These are phyloP conservation scores for Heliconius erato DNA, from an alignment of 2,888 invertebrate genomes.

Conservation along the genomic window DNA sequence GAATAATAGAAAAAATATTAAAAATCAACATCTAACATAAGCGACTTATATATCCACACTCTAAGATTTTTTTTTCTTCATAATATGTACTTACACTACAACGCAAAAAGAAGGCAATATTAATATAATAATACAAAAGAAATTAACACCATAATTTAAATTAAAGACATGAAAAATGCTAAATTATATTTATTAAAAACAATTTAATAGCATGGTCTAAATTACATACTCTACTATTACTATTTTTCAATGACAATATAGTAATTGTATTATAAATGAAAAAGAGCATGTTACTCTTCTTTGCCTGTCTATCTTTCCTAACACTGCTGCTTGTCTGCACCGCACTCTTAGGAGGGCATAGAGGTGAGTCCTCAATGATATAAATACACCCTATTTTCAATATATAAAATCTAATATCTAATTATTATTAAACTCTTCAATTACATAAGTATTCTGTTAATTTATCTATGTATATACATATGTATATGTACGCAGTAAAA, in stretches of 20 bases:
- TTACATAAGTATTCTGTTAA: not conserved
- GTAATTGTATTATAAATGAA: slow-evolving; percentile 30
- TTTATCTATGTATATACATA: not conserved
- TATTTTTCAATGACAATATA: not conserved
- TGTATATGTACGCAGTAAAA: not conserved
- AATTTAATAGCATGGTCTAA: not conserved
- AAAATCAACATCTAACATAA: not conserved
- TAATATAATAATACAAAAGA: not conserved
- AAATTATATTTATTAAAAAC: not conserved
- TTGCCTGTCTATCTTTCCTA: slow-evolving; percentile 78
- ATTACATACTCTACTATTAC: not conserved
- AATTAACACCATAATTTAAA: not conserved
- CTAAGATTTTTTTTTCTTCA: not conserved
- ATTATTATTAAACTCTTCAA: not conserved
- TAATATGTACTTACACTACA: not conserved
- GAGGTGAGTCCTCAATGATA: slow-evolving; percentile 76
- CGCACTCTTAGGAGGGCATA: slow-evolving; percentile 83
- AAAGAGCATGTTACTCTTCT: slow-evolving; percentile 69
- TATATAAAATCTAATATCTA: slow-evolving; percentile 4
- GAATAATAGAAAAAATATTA: not conserved
- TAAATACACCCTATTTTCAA: slow-evolving; percentile 49
- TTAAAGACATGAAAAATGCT: not conserved
- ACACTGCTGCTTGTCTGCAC: slow-evolving; percentile 80
- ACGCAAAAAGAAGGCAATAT: not conserved
- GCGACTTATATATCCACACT: not conserved